These are phyloP conservation scores for Triplophysa siluroides DNA, from an alignment of 2,113 vertebrate species.

Conservation along the genomic window DNA sequence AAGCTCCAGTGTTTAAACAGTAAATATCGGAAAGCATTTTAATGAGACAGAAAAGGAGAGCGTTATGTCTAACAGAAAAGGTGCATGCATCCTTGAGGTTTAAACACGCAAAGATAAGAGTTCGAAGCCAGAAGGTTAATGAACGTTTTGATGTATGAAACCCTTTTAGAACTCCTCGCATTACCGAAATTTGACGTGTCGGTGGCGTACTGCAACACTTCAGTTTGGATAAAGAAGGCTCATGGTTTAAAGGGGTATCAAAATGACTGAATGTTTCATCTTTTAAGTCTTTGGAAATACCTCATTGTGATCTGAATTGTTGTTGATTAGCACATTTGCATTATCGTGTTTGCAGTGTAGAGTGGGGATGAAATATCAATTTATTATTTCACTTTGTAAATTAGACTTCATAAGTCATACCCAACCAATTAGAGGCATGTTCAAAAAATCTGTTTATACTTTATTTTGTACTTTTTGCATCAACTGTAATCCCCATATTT, in stretches of 20 bases:
- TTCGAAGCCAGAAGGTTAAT: neutral
- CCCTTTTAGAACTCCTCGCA: neutral
- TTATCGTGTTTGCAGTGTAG: neutral
- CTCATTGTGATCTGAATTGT: neutral
- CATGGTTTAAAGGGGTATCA: neutral
- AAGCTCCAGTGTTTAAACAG: neutral
- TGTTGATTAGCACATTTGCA: neutral
- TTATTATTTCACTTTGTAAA: neutral
- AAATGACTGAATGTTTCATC: neutral
- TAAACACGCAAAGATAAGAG: neutral
- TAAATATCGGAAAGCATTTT: neutral
- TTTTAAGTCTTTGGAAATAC: neutral
- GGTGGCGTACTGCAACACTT: neutral
- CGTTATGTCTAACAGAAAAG: neutral
- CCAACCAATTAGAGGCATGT: neutral
- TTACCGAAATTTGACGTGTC: neutral
- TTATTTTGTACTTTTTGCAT: neutral
- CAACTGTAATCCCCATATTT: neutral
- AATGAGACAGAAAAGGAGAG: neutral
- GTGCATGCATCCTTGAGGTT: conserved; percentile 7
- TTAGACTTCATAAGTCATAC: neutral
- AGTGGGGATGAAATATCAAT: neutral
- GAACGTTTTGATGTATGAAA: neutral
- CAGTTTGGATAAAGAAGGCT: neutral
- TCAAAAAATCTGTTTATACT: no score